Conservation (phyloP, 1,140 invertebrate genomes). For the Antheraea pernyi region DNA sequence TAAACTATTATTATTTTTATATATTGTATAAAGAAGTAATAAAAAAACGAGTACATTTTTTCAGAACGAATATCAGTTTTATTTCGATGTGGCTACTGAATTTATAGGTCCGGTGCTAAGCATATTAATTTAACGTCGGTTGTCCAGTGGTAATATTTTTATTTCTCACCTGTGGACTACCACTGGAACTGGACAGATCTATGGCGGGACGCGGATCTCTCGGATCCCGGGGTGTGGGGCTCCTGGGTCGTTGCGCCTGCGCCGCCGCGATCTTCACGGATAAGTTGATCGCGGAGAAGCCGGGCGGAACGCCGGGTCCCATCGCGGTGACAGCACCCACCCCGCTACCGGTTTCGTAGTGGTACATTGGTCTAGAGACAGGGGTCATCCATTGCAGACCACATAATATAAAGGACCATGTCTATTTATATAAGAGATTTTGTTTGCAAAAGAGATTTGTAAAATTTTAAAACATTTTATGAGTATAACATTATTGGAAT, state of each 20-base stretch:
- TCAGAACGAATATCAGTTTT: too few relatives aligned
- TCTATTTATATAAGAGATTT: background rate
- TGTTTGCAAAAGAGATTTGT: too few relatives aligned
- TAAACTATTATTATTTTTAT: too few relatives aligned
- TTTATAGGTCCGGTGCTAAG: too few relatives aligned
- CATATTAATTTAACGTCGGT: too few relatives aligned
- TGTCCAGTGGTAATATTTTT: background rate
- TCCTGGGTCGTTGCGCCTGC: slow-evolving; percentile 81
- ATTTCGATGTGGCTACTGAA: too few relatives aligned
- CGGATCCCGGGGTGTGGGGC: slow-evolving; percentile 85
- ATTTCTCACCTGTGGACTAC: slow-evolving; percentile 87
- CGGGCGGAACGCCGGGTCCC: slow-evolving; percentile 81
- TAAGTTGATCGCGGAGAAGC: slow-evolving; percentile 91
- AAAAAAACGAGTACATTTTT: too few relatives aligned
- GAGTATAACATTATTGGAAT: too few relatives aligned
- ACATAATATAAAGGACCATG: background rate
- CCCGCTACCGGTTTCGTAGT: slow-evolving; percentile 84
- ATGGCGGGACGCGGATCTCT: slow-evolving; percentile 93
- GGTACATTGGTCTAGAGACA: slow-evolving; percentile 86
- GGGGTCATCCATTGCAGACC: background rate
- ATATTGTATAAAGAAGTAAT: too few relatives aligned
- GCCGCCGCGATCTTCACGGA: slow-evolving; percentile 91
- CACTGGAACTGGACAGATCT: slow-evolving; percentile 92
- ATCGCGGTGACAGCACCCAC: slow-evolving; percentile 75
- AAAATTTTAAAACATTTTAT: too few relatives aligned